phyloP scores from a whole-genome alignment of 1,140 invertebrate genomes.

The Drosophila baimaii region DNA sequence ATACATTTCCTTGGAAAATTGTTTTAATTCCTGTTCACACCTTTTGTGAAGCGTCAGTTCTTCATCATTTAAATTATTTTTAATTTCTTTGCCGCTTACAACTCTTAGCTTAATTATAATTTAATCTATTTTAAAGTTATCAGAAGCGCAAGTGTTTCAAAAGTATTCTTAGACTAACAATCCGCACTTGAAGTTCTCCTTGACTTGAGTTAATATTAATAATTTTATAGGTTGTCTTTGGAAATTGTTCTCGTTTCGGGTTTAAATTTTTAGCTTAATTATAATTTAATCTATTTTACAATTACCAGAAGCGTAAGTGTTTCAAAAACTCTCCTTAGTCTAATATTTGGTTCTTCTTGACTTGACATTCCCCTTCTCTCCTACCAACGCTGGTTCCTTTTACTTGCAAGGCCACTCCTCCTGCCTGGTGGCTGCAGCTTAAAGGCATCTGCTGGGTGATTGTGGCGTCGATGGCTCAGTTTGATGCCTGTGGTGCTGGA shows the following conservation, averaged over 20 bases:
- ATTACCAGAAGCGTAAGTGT: neutral
- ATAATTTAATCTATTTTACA: neutral
- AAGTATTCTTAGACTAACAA: no score
- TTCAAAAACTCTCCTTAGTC: slow-evolving; percentile 1
- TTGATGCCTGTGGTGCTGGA: slow-evolving; percentile 39
- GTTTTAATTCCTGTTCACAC: no score
- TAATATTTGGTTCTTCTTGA: slow-evolving; percentile 4
- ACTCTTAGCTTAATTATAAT: no score
- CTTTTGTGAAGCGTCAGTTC: no score
- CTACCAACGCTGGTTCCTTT: neutral
- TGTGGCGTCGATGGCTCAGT: slow-evolving; percentile 67
- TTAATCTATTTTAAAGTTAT: no score
- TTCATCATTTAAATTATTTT: no score
- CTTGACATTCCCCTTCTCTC: neutral
- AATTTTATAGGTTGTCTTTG: neutral
- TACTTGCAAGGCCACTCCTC: neutral
- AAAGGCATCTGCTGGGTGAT: slow-evolving; percentile 51
- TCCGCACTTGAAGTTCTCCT: no score
- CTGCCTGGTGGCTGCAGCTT: slow-evolving; percentile 24
- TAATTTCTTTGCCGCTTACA: no score
- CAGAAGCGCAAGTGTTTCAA: no score
- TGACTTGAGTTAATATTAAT: no score
- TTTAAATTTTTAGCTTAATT: neutral
- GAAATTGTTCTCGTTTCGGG: neutral
- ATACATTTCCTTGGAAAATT: no score